A percentile compares a stretch with the other conserved stretches of the same genome.
Evolutionary conservation across 2,797 vertebrate species (phyloP).

Genomic region (Pangasius djambal): DNA sequence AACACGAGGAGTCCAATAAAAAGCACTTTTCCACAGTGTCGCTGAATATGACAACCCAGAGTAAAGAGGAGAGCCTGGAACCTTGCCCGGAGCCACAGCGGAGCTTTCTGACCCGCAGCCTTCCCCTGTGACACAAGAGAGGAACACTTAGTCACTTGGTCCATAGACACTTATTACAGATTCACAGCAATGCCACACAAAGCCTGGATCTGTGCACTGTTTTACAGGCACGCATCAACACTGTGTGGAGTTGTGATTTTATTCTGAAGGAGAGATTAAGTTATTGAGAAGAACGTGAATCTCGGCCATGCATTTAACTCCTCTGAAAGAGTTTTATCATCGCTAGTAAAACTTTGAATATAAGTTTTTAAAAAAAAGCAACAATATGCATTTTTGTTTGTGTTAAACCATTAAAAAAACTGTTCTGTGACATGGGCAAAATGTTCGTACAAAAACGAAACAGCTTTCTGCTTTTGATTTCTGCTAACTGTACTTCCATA

Average conservation of each 20-base stretch:
- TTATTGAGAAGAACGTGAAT: not conserved
- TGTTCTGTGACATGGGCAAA: not conserved
- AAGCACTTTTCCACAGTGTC: conserved; percentile 96
- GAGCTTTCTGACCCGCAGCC: conserved; percentile 87
- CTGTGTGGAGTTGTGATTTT: not conserved
- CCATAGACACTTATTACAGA: conserved; percentile 42
- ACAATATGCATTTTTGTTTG: not conserved
- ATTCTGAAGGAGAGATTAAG: not conserved
- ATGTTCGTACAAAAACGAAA: not conserved
- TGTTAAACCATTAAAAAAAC: not conserved
- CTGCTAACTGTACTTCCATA: not conserved
- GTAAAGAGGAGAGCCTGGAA: conserved; percentile 96
- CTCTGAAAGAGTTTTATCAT: not conserved
- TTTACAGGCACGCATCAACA: conserved; percentile 19
- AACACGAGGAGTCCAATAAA: conserved; percentile 95
- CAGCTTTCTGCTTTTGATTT: not conserved
- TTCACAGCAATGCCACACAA: conserved; percentile 36
- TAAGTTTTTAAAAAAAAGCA: not conserved
- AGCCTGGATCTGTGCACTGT: not conserved
- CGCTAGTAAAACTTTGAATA: not conserved
- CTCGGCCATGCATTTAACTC: not conserved
- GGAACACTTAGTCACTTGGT: conserved; percentile 56
- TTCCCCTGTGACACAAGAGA: conserved; percentile 78
- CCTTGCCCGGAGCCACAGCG: conserved; percentile 92
- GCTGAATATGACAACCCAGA: conserved; percentile 96